A percentile compares a stretch with the other conserved stretches of the same genome.
phyloP scores from a whole-genome alignment of 1,140 invertebrate species.

The Tetramorium alpestre region DNA sequence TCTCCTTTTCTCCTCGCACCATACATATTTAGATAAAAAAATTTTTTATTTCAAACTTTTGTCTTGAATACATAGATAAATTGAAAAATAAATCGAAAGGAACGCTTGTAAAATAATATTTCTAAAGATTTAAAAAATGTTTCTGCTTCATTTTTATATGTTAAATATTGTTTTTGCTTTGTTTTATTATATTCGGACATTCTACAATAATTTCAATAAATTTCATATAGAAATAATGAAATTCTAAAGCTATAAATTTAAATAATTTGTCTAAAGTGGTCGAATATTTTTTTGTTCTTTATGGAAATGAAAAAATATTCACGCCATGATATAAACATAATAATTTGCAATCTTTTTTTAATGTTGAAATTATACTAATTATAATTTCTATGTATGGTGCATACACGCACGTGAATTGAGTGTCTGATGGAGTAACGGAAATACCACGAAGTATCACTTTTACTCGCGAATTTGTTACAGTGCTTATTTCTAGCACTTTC shows the following conservation, averaged over 20 bases:
- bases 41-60: neutral
- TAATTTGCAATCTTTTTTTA: neutral
- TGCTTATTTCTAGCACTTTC: conserved; percentile 52
- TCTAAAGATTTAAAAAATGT: neutral
- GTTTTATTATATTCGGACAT: neutral
- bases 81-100: neutral
- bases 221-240: neutral
- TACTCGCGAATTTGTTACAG: conserved; percentile 44
- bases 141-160: neutral
- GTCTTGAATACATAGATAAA: neutral
- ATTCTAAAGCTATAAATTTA: neutral
- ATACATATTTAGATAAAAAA: neutral
- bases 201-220: neutral
- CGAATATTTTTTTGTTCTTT: neutral
- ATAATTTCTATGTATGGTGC: neutral
- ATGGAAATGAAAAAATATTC: neutral
- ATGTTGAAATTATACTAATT: conserved; percentile 8
- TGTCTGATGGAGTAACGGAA: neutral
- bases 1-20: neutral
- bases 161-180: neutral
- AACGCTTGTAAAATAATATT: neutral
- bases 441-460: conserved; percentile 11
- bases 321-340: neutral
- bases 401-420: neutral
- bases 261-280: neutral